phyloP scores from a whole-genome alignment of 2,888 invertebrate species.

The Drosophila melanosoma region DNA sequence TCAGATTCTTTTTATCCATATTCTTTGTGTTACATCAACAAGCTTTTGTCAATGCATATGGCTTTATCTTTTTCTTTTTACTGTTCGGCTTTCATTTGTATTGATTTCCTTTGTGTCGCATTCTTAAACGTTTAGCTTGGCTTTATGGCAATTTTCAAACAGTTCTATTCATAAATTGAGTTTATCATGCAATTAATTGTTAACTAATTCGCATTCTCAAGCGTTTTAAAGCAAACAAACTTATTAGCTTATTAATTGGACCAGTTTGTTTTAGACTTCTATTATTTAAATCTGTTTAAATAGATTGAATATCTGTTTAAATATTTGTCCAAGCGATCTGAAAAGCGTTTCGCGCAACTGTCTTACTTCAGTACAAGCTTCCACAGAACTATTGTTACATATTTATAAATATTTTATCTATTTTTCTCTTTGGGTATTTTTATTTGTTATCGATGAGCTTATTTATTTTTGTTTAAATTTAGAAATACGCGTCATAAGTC shows the following conservation, averaged over 20 bases:
- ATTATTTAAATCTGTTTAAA: constrained; percentile 6
- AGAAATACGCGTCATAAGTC: constrained; percentile 53
- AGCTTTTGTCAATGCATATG: neutral
- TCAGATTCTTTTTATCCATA: neutral
- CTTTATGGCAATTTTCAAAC: neutral
- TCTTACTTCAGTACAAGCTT: neutral
- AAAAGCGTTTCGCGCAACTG: constrained; percentile 12
- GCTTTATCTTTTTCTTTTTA: neutral
- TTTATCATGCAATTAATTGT: neutral
- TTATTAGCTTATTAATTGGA: neutral
- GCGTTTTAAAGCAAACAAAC: constrained; percentile 11
- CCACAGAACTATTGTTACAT: neutral
- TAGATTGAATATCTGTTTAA: constrained; percentile 30
- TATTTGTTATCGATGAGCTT: constrained; percentile 42
- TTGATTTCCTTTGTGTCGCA: neutral
- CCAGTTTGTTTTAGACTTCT: neutral
- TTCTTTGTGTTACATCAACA: neutral
- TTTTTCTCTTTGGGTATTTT: constrained; percentile 1
- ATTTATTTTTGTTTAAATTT: constrained; percentile 43
- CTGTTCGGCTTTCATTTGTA: neutral
- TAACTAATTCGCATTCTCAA: constrained; percentile 15
- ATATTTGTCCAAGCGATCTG: constrained; percentile 24
- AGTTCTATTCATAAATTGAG: neutral
- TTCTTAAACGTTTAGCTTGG: constrained; percentile 16
- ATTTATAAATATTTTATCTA: neutral